Evolutionary conservation across 2,888 invertebrate species (phyloP).

Genomic region (Meteorus cinctellus): DNA sequence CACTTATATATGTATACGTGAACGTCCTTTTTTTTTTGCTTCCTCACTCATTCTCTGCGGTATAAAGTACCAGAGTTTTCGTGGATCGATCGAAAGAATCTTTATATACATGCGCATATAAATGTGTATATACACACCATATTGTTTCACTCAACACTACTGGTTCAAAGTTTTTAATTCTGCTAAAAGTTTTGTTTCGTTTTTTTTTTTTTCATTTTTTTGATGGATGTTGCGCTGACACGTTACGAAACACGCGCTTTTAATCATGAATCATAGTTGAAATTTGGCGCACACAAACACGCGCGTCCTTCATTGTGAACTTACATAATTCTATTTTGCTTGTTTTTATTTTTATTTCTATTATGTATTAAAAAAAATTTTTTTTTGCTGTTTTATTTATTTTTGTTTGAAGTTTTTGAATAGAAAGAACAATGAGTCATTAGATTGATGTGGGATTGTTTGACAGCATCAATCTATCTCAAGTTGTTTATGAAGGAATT

Average conservation of each 20-base stretch:
- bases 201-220: slow-evolving; percentile 1
- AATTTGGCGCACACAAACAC: slow-evolving; percentile 20
- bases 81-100: not conserved
- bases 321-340: not conserved
- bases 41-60: slow-evolving; percentile 3
- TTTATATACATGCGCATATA: slow-evolving; percentile 5
- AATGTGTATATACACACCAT: slow-evolving; percentile 1
- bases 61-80: slow-evolving; percentile 1
- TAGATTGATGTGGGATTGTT: not conserved
- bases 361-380: not conserved
- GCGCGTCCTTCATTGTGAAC: not conserved
- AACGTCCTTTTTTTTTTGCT: slow-evolving; percentile 12
- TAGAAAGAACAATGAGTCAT: slow-evolving; percentile 21
- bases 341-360: slow-evolving; percentile 5
- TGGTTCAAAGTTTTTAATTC: slow-evolving; percentile 16
- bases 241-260: slow-evolving; percentile 27
- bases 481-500: slow-evolving; percentile 29
- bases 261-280: slow-evolving; percentile 31
- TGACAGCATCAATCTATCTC: slow-evolving; percentile 26
- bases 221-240: slow-evolving; percentile 7
- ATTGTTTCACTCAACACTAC: not conserved
- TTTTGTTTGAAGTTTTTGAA: not conserved
- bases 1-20: slow-evolving; percentile 15
- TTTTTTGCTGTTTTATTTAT: slow-evolving; percentile 11
- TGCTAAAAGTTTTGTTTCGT: slow-evolving; percentile 11